Base-by-base conservation (phyloP, 2,797 vertebrate species). In the Thaleichthys pacificus region DNA sequence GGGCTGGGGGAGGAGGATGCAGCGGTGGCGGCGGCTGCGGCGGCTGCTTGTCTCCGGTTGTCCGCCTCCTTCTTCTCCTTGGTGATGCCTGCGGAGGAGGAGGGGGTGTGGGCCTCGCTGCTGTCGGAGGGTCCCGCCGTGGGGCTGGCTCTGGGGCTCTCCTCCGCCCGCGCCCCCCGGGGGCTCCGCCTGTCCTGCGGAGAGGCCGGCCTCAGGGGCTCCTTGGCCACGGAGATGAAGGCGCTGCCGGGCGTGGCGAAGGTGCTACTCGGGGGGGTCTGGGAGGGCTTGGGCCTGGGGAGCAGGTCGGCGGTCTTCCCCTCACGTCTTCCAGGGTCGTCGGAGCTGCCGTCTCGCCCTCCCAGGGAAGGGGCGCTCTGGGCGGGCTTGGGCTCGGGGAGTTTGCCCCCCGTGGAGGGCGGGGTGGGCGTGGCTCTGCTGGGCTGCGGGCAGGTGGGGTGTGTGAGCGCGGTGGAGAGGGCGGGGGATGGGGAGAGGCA, bases 241-340 rank as follows among this genome's bases (percentile, higher is more conserved):
- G 93, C 93, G 63, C 92, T 93, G 85, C 92, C 91, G 0, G 89
- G 88, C 5, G 92, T 93, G 77, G 91, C 88, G 82, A 93, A 93
- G 38, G 87, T 80, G 14, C 78, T 79, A 28, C 74, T 66, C 22
- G 87, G 81, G 42, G 87, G 80, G 54, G 74, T 86, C 71, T 75
- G 87, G 70, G 74, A 24, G 75, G 82, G 74, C 63, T 72, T 86
- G 4, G 76, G 9, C 63, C 66, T 5, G 7, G 74, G 28, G 12
- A 81, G 72, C 0, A 66, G 75, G 54, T 87, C 84, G 19, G 65
- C 67, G 32, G 66, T 58, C 63, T 71, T 84, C 77, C 66, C 77
- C 4, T 77, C 81, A 35, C 7, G 77, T 68, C 64, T 63, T 8
- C 22, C 47, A 0, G 22, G 11, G 0, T 76, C 78, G 0, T 70